These are phyloP conservation scores for Leuciscus waleckii DNA, from an alignment of 2,797 vertebrate species.

Conservation along the genomic window DNA sequence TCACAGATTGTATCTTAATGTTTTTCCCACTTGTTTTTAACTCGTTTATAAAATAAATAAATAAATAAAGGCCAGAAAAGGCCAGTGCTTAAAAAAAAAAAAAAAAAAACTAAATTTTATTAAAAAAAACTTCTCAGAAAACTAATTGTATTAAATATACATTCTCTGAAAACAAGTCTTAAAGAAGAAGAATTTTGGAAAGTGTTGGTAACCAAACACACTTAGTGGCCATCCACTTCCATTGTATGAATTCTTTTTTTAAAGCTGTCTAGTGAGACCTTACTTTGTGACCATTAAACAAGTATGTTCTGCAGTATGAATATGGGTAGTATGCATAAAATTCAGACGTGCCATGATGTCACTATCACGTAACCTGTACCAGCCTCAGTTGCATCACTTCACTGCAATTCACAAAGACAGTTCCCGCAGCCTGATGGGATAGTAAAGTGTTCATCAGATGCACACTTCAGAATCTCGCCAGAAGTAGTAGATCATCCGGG, in stretches of 20 bases:
- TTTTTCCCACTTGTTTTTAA: neutral
- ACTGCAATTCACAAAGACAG: neutral
- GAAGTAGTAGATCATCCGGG: neutral
- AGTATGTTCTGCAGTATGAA: neutral
- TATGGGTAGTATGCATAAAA: neutral
- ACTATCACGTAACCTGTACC: neutral
- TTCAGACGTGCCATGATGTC: neutral
- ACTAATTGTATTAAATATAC: neutral
- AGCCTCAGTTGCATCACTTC: neutral
- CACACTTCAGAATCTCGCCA: neutral
- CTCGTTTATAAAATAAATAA: neutral
- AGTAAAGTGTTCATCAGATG: neutral
- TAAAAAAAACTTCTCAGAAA: no score
- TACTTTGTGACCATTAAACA: neutral
- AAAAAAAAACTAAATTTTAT: neutral
- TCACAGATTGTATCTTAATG: neutral
- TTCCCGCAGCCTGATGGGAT: neutral
- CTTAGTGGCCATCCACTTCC: neutral
- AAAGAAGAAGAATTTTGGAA: neutral
- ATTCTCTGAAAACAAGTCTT: neutral
- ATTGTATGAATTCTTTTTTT: neutral
- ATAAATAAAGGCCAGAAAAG: neutral
- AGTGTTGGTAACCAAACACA: neutral
- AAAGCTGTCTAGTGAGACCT: neutral
- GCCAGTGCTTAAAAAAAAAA: neutral